These are phyloP conservation scores for Vulpes ferrilata DNA, from an alignment of 2,113 vertebrate genomes.

Conservation along the genomic window DNA sequence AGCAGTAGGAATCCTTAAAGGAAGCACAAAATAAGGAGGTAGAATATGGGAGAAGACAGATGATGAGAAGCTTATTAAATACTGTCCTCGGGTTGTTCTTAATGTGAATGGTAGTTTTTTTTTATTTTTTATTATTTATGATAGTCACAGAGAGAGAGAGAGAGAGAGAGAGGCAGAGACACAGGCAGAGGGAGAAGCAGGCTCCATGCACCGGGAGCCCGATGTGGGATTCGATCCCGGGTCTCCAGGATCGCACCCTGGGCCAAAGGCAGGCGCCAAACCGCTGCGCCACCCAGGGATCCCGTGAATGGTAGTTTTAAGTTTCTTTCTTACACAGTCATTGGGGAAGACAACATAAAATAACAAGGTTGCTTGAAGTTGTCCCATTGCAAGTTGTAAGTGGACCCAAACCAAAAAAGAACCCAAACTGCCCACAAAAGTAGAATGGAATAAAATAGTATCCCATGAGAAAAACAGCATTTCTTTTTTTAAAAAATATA, in stretches of 20 bases:
- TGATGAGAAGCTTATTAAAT: not conserved
- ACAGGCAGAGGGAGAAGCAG: too few relatives aligned
- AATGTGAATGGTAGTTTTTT: not conserved
- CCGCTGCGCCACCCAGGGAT: too few relatives aligned
- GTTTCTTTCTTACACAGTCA: not conserved
- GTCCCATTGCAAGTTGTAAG: not conserved
- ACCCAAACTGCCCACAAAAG: not conserved
- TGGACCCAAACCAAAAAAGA: slow-evolving; percentile 32
- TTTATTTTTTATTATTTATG: too few relatives aligned
- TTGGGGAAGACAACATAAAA: not conserved
- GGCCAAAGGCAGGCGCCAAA: too few relatives aligned
- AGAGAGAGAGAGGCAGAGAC: too few relatives aligned
- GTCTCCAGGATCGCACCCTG: too few relatives aligned
- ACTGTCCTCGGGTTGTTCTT: not conserved
- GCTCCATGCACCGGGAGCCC: too few relatives aligned
- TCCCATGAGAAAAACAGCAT: not conserved
- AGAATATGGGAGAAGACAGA: not conserved
- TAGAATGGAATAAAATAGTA: slow-evolving; percentile 58
- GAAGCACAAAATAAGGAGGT: not conserved
- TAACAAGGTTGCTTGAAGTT: not conserved
- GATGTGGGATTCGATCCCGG: too few relatives aligned
- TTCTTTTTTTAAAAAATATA: not conserved
- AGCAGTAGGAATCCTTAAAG: not conserved
- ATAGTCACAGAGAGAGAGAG: too few relatives aligned
- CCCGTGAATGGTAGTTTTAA: not conserved